Conservation (phyloP, 2,797 vertebrate genomes). For the Tinamus major region DNA sequence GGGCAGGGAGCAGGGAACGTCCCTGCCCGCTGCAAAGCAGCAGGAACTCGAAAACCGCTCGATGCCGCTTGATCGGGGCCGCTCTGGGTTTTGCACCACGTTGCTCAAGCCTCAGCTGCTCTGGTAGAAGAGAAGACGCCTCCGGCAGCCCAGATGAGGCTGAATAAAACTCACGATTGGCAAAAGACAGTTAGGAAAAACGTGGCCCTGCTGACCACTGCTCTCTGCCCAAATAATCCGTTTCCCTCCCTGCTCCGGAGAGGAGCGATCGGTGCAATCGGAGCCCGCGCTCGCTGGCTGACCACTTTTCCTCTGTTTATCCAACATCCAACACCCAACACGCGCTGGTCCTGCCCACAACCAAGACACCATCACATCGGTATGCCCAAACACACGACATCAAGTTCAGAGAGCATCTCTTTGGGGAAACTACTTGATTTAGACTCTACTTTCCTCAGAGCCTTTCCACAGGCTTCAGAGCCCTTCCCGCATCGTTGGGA, state of each 20-base stretch:
- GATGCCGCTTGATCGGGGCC: fast-evolving
- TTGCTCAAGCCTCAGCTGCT: not conserved
- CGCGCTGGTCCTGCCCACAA: no score
- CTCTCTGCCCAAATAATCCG: not conserved
- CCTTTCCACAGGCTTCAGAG: no score
- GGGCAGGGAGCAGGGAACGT: not conserved
- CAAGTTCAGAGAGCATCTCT: no score
- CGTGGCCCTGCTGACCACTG: not conserved
- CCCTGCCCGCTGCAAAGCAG: not conserved
- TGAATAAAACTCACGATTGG: not conserved
- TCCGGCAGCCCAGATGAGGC: fast-evolving
- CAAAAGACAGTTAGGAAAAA: not conserved
- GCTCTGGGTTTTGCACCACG: not conserved
- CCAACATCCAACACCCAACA: no score
- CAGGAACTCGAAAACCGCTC: not conserved
- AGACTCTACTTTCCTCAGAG: no score
- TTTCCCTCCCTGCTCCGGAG: not conserved
- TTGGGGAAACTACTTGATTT: no score
- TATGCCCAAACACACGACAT: no score
- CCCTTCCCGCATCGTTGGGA: no score
- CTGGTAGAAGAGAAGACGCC: not conserved
- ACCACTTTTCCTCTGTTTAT: not conserved
- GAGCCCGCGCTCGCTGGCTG: not conserved
- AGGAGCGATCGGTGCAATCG: not conserved
- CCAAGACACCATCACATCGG: no score